Conservation (phyloP, 1,140 invertebrate genomes). For the Conus ventricosus region DNA sequence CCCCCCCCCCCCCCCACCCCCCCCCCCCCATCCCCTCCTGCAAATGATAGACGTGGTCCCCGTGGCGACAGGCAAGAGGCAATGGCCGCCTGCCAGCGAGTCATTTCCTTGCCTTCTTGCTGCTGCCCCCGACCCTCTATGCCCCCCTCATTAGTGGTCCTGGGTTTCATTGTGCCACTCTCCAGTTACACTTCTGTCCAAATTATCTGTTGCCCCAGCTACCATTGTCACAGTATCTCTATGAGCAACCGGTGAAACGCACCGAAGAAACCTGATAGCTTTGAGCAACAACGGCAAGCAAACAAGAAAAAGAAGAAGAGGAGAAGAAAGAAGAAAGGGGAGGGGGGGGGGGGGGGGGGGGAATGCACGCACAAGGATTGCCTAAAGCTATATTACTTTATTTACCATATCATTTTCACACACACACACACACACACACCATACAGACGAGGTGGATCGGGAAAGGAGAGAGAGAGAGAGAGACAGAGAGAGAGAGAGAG, state of each 20-base stretch:
- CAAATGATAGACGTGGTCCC: neutral
- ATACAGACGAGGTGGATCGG: neutral
- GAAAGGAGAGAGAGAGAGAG: too few species aligned
- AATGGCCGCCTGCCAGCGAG: neutral
- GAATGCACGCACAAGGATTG: too few species aligned
- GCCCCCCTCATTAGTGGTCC: too few species aligned
- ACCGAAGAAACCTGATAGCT: too few species aligned
- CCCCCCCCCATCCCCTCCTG: neutral
- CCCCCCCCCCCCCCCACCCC: neutral
- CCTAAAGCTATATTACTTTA: too few species aligned
- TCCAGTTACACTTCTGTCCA: too few species aligned
- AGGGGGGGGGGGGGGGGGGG: neutral
- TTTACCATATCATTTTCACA: neutral
- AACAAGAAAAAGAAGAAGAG: neutral
- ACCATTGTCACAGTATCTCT: neutral
- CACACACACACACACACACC: neutral
- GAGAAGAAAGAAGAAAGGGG: neutral
- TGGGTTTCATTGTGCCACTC: too few species aligned
- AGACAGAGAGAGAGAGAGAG: neutral
- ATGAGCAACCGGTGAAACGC: neutral
- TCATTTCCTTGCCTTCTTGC: too few species aligned
- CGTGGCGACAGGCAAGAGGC: neutral
- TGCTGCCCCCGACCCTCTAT: too few species aligned
- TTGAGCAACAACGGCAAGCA: too few species aligned
- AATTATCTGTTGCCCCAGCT: too few species aligned